A percentile compares a stretch with the other conserved stretches of the same genome.
phyloP scores from a whole-genome alignment of 2,113 vertebrate genomes.

The Astatotilapia flaviijosephi region DNA sequence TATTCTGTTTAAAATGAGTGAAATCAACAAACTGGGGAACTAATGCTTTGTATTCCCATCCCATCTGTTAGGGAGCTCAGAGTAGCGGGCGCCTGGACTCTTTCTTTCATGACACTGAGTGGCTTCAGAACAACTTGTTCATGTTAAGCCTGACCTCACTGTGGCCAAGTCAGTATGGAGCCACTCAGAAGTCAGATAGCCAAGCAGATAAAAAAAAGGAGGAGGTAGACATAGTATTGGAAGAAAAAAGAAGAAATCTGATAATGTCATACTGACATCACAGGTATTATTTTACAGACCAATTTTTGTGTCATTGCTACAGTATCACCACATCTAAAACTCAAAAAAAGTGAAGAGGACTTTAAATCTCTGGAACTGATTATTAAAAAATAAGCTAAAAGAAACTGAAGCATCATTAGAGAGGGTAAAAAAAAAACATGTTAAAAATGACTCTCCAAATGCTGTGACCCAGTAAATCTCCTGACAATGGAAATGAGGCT shows the following conservation, averaged over 20 bases:
- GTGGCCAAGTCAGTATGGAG: conserved; percentile 1
- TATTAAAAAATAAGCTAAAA: not conserved
- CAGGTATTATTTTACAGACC: not conserved
- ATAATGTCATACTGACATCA: not conserved
- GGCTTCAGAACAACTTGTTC: conserved; percentile 11
- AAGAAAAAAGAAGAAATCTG: not conserved
- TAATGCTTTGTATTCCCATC: conserved; percentile 5
- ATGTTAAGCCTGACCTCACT: conserved; percentile 39
- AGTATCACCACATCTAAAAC: not conserved
- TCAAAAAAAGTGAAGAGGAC: not conserved
- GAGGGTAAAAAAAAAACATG: not conserved
- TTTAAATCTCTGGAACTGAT: not conserved
- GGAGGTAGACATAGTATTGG: not conserved
- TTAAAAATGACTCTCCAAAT: not conserved
- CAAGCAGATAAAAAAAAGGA: not conserved
- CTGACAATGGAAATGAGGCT: not conserved
- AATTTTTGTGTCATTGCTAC: not conserved
- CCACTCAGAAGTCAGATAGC: not conserved
- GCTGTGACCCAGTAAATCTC: not conserved
- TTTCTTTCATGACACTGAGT: conserved; percentile 8
- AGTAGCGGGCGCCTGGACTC: conserved; percentile 8
- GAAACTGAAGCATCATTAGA: not conserved
- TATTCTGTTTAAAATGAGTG: conserved; percentile 2
- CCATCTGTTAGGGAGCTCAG: conserved; percentile 38
- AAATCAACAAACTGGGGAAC: conserved; percentile 25